Conservation (phyloP, 2,888 invertebrate species). For the Subacronicta megacephala region DNA sequence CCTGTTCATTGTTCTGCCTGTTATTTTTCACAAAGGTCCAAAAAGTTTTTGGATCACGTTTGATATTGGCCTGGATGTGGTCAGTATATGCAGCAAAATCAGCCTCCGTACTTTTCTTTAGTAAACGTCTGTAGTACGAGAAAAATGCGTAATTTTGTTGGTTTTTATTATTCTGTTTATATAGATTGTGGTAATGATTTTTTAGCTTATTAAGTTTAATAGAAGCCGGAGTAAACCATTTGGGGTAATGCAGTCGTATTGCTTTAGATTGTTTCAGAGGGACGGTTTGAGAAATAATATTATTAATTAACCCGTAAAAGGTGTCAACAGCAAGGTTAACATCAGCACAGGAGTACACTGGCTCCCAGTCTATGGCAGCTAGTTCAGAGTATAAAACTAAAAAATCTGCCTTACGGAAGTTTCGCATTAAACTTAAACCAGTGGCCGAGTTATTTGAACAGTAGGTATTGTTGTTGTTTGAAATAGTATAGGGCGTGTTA, state of each 20-base stretch:
- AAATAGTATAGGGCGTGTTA: too few species aligned
- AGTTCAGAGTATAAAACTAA: background rate
- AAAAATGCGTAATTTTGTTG: background rate
- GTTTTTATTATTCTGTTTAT: background rate
- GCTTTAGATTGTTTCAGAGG: background rate
- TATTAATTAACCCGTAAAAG: background rate
- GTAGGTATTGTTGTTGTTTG: too few species aligned
- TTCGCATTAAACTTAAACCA: too few species aligned
- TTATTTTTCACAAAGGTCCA: too few species aligned
- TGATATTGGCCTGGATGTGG: too few species aligned
- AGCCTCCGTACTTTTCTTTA: too few species aligned
- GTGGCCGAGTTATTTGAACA: too few species aligned
- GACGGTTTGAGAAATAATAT: background rate
- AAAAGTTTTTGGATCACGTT: too few species aligned
- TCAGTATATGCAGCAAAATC: too few species aligned
- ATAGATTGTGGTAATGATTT: background rate
- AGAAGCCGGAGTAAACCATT: background rate
- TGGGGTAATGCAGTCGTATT: background rate
- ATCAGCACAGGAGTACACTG: background rate
- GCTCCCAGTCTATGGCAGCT: background rate
- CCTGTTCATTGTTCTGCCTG: too few species aligned
- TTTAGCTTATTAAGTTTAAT: background rate
- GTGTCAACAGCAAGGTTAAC: conserved; percentile 20
- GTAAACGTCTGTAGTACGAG: too few species aligned
- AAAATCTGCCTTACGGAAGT: too few species aligned